Percentiles rank a stretch among this genome's conserved stretches.
phyloP scores from a whole-genome alignment of 2,113 vertebrate genomes.

The Tragelaphus strepsiceros region DNA sequence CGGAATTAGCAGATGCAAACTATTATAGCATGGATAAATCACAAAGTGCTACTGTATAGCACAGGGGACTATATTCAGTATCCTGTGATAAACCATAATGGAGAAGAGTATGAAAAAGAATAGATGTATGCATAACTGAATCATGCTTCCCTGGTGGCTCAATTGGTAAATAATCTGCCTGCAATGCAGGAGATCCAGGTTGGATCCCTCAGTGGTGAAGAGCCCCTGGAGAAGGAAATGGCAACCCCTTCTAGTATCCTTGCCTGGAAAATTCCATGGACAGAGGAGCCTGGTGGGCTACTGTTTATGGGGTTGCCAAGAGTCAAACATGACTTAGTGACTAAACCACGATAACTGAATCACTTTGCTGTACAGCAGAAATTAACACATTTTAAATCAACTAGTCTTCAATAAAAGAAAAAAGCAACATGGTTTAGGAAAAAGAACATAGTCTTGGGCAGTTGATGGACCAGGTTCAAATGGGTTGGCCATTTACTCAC shows the following conservation, averaged over 20 bases:
- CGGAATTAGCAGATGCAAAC: neutral
- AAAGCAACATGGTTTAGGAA: neutral
- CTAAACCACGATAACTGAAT: neutral
- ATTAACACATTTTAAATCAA: neutral
- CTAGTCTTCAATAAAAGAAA: neutral
- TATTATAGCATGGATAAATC: neutral
- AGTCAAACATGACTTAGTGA: neutral
- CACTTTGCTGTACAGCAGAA: neutral
- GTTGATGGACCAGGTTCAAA: neutral
- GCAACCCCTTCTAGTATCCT: neutral
- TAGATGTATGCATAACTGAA: neutral
- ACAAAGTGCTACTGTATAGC: neutral
- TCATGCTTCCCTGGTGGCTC: neutral
- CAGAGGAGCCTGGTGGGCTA: neutral
- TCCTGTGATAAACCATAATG: neutral
- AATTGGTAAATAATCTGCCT: neutral
- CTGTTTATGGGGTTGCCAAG: neutral
- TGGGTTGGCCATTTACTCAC: accelerated
- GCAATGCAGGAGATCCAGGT: neutral
- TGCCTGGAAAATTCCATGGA: neutral
- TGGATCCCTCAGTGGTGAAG: neutral
- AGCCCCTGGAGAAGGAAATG: neutral
- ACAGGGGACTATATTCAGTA: neutral
- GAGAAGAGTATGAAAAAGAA: neutral
- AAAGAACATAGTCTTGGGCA: neutral